Conservation (phyloP, 1,140 invertebrate species). For the Drosophila nasuta region DNA sequence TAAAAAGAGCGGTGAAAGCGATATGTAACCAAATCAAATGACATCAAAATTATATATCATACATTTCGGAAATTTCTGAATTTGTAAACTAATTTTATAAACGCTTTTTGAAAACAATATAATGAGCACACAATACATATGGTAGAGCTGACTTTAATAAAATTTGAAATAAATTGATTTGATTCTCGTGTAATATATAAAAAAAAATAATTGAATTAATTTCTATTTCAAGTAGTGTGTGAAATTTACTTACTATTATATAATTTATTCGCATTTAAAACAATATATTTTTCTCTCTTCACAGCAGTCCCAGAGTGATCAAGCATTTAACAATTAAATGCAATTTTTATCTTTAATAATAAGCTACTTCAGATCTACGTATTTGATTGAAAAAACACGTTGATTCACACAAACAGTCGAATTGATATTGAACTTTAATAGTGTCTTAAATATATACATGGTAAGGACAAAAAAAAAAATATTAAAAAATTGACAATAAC, state of each 20-base stretch:
- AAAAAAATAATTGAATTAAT: slow-evolving; percentile 11
- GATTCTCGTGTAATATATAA: slow-evolving; percentile 5
- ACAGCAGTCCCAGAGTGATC: slow-evolving; percentile 9
- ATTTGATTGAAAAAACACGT: not conserved
- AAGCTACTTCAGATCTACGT: too few relatives aligned
- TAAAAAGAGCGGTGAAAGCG: slow-evolving; percentile 32
- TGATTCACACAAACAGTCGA: not conserved
- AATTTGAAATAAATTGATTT: slow-evolving; percentile 23
- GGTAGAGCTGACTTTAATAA: slow-evolving; percentile 5
- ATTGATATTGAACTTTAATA: slow-evolving; percentile 17
- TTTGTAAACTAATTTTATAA: slow-evolving; percentile 60
- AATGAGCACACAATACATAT: slow-evolving; percentile 37
- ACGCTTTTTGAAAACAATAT: slow-evolving; percentile 58
- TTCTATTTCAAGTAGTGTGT: not conserved
- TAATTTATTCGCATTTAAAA: slow-evolving; percentile 5
- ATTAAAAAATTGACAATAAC: slow-evolving; percentile 8
- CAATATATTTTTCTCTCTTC: slow-evolving; percentile 16
- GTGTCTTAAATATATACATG: slow-evolving; percentile 15
- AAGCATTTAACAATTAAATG: not conserved
- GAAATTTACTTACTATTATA: not conserved
- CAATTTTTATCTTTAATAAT: not conserved
- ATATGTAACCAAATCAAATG: slow-evolving; percentile 22
- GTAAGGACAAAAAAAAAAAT: not conserved
- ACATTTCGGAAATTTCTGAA: slow-evolving; percentile 37
- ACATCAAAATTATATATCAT: slow-evolving; percentile 21